phyloP scores from a whole-genome alignment of 1,140 invertebrate genomes.

The Zaprionus tsacasi region DNA sequence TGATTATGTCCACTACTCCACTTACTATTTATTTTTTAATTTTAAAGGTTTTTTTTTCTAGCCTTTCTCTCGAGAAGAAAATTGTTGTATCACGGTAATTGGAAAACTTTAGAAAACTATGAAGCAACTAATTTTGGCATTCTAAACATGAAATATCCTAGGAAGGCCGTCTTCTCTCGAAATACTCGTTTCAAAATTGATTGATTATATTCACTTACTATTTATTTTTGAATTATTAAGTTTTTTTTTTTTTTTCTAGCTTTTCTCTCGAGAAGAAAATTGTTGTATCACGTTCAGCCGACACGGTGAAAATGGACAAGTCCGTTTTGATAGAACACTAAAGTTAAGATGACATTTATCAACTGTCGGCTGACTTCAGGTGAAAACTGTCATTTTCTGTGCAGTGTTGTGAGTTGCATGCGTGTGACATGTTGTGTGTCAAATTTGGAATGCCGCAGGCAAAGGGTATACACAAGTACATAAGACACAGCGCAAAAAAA shows the following conservation, averaged over 20 bases:
- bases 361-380: neutral
- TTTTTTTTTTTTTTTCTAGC: no score
- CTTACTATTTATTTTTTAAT: no score
- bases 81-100: neutral
- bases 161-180: neutral
- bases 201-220: no score
- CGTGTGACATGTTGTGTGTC: neutral
- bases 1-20: no score
- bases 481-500: neutral
- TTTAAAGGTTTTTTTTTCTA: no score
- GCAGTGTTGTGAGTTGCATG: no score
- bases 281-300: neutral
- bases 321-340: neutral
- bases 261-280: neutral
- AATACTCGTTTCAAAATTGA: no score
- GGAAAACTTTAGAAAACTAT: neutral
- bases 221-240: no score
- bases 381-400: slow-evolving; percentile 1
- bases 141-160: neutral
- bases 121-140: neutral
- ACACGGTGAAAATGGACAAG: neutral
- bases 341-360: neutral
- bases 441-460: neutral
- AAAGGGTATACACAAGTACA: neutral
- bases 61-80: neutral